phyloP scores from a whole-genome alignment of 2,113 vertebrate genomes.

The Saguinus midas region DNA sequence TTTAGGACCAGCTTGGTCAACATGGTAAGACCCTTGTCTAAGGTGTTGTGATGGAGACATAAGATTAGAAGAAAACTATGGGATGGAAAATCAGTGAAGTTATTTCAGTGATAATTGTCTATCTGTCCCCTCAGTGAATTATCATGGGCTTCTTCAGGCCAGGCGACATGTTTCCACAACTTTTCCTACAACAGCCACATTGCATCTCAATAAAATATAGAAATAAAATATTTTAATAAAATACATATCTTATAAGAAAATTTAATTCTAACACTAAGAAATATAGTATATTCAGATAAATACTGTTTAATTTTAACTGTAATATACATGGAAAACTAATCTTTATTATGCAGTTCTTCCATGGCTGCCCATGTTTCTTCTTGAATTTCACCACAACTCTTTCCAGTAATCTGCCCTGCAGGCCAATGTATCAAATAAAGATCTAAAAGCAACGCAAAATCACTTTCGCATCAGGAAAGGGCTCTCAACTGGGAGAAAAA shows the following conservation, averaged over 20 bases:
- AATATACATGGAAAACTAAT: constrained; percentile 52
- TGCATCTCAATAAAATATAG: not conserved
- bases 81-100: not conserved
- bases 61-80: not conserved
- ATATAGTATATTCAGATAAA: not conserved
- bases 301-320: not conserved
- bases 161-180: not conserved
- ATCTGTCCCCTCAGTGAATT: not conserved
- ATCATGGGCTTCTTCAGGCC: too few species aligned
- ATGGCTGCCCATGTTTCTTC: constrained; percentile 85
- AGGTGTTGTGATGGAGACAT: not conserved
- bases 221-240: not conserved
- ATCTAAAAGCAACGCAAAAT: constrained; percentile 81
- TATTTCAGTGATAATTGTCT: not conserved
- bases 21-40: too few species aligned
- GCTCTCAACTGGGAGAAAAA: not conserved
- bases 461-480: constrained; percentile 16
- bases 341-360: constrained; percentile 85
- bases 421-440: constrained; percentile 89
- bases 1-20: too few species aligned
- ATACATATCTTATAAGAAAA: not conserved
- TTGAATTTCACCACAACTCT: constrained; percentile 82
- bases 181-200: too few species aligned
- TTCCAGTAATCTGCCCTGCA: constrained; percentile 66
- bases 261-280: not conserved